Base-by-base conservation (phyloP, 2,797 vertebrate species). In the Hydrophis major region DNA sequence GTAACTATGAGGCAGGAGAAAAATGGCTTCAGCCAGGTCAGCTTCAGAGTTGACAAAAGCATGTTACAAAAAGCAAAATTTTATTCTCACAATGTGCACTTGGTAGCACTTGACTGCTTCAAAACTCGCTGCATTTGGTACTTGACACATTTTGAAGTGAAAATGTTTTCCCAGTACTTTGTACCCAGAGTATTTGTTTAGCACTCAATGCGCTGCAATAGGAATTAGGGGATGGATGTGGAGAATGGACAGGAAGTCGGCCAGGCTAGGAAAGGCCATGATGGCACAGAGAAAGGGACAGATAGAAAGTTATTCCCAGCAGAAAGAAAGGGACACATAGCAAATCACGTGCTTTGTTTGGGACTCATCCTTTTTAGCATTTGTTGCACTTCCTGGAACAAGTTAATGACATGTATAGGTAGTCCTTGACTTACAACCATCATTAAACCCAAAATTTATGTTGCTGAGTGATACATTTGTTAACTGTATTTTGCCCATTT, bases 71-170 rank as follows among this genome's bases (percentile, higher is more conserved):
- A 94, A 90, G 91, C 63, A 42, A 90, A 91, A 59, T 92, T 90
- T 95, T 94, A 95, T 96, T 96, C 94, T 94, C 37, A 6, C 66
- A 7, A n/a, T 3, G n/a, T 63, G 66, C 18, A 18, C 14, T 69
- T 69, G 61, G 61, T 32, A 69, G 66, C 3, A 74, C 16, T 32
- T 32, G n/a, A 69, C n/a, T 69, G 14, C 66, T 28, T 63, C 27
- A 63, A 63, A 63, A 63, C 27, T 28, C 0, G 27, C 27, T 63
- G 16, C 66, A 74, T 18, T 18, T 74, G 16, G 6, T 74, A 74
- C 66, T 37, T 0, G 6, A 74, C 66, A 32, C n/a, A 37, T 32
- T 74, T 74, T 37, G 66, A 74, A 18, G n/a, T 37, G 14, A 74
- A 74, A 74, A 74, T 37, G 66, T 32, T 74, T 74, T 37, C 1